A percentile compares a stretch with the other conserved stretches of the same genome.
Conservation (phyloP, 2,113 vertebrate species). For the Steatornis caripensis region DNA sequence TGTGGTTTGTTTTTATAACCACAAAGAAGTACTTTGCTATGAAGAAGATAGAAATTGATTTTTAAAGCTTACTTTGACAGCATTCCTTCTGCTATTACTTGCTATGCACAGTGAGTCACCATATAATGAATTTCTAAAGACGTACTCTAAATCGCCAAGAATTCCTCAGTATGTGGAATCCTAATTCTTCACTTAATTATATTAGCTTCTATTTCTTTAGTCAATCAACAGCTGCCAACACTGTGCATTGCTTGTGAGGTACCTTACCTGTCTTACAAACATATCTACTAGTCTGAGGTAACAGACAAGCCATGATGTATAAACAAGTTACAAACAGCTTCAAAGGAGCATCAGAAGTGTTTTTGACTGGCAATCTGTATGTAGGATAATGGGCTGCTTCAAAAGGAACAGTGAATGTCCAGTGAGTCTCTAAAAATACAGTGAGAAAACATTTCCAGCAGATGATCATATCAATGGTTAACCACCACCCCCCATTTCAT, state of each 20-base stretch:
- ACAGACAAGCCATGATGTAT: neutral
- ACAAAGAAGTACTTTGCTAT: neutral
- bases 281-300: neutral
- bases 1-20: neutral
- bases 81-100: neutral
- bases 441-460: neutral
- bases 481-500: neutral
- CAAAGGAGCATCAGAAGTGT: neutral
- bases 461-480: neutral
- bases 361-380: neutral
- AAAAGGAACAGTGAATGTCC: neutral
- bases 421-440: neutral
- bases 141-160: neutral
- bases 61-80: conserved; percentile 16
- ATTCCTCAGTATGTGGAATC: neutral
- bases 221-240: neutral
- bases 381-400: neutral
- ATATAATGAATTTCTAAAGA: neutral
- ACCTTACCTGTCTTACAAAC: neutral
- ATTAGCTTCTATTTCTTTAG: neutral
- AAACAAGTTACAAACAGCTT: neutral
- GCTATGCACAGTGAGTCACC: neutral
- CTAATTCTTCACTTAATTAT: neutral
- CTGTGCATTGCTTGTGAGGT: neutral
- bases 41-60: neutral